Conservation (phyloP, 2,888 invertebrate species). For the Tillus elongatus region DNA sequence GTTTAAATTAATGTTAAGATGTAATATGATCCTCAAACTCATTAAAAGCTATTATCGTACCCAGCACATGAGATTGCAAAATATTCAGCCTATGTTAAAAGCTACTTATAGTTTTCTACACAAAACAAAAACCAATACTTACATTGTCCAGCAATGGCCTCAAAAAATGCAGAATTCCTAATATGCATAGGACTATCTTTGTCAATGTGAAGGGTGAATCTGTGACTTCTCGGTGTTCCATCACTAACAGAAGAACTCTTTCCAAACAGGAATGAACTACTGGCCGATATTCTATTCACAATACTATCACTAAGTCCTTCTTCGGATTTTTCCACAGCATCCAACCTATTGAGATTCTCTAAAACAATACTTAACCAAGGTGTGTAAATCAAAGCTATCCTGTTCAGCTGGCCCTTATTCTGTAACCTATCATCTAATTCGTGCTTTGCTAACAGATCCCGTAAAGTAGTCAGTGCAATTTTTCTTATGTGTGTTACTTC, state of each 20-base stretch:
- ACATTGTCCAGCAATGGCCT: constrained; percentile 63
- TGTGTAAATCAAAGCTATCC: constrained; percentile 83
- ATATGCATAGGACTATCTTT: constrained; percentile 66
- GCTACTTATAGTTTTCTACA: too few species aligned
- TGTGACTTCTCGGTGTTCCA: constrained; percentile 51
- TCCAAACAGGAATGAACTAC: constrained; percentile 50
- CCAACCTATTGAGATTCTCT: constrained; percentile 75
- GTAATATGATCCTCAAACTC: too few species aligned
- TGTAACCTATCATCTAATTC: constrained; percentile 82
- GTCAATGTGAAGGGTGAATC: constrained; percentile 66
- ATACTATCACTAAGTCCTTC: constrained; percentile 36
- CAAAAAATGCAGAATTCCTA: constrained; percentile 65
- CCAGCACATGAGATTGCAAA: too few species aligned
- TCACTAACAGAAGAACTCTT: constrained; percentile 44
- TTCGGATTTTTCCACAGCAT: constrained; percentile 43
- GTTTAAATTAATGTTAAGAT: too few species aligned
- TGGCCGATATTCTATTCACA: constrained; percentile 48
- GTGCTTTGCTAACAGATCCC: constrained; percentile 87
- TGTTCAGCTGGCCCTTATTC: constrained; percentile 66
- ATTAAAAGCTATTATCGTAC: too few species aligned
- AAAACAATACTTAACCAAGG: constrained; percentile 83
- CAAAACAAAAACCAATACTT: too few species aligned
- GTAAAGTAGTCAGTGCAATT: constrained; percentile 67
- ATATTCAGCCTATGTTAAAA: too few species aligned
- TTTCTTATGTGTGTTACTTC: constrained; percentile 77